Evolutionary conservation across 1,140 invertebrate species (phyloP).

Genomic region (Argopecten irradians): DNA sequence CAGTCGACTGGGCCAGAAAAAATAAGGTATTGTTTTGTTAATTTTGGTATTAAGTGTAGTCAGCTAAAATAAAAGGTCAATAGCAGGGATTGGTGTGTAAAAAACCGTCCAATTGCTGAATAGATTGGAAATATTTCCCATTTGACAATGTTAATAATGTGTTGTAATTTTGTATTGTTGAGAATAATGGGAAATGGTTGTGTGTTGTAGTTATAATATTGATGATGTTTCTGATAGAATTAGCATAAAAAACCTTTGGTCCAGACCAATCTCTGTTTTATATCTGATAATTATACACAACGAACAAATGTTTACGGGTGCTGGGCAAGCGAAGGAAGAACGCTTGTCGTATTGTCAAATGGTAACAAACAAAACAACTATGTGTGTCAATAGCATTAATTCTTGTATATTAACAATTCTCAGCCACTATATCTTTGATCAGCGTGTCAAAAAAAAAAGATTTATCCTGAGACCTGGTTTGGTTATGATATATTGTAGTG

Average conservation of each 20-base stretch:
- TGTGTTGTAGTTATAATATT: not conserved
- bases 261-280: not conserved
- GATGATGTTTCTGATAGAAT: not conserved
- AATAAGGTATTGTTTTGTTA: not conserved
- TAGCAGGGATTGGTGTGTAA: not conserved
- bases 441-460: not conserved
- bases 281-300: not conserved
- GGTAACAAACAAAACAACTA: not conserved
- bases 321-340: not conserved
- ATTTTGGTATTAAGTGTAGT: not conserved
- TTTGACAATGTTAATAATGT: not conserved
- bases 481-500: not conserved
- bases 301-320: not conserved
- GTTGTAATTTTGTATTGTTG: not conserved
- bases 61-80: not conserved
- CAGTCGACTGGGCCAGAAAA: not conserved
- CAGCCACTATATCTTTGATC: not conserved
- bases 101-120: not conserved
- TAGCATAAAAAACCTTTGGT: not conserved
- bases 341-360: not conserved
- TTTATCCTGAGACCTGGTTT: too few relatives aligned
- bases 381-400: not conserved
- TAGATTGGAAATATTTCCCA: not conserved
- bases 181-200: not conserved
- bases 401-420: not conserved